Evolutionary conservation across 2,888 invertebrate genomes (phyloP).

Genomic region (Epirrhoe tristata): DNA sequence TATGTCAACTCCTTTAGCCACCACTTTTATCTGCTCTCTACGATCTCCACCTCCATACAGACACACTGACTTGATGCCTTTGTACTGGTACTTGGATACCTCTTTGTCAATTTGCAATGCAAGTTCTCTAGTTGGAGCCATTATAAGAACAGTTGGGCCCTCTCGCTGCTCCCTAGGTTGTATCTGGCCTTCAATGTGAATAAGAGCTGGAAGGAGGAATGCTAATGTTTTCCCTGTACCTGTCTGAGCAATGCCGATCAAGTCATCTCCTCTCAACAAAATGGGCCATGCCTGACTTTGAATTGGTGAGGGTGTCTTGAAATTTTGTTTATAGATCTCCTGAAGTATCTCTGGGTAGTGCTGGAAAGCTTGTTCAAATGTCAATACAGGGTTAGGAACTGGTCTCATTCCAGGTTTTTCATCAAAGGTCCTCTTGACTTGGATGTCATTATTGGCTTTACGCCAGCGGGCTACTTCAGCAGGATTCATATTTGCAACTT

Average conservation of each 20-base stretch:
- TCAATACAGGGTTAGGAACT: slow-evolving; percentile 91
- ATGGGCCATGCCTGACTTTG: slow-evolving; percentile 98
- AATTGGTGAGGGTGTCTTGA: slow-evolving; percentile 94
- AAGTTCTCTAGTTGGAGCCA: slow-evolving; percentile 97
- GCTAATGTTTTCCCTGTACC: slow-evolving; percentile 98
- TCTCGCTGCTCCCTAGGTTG: slow-evolving; percentile 89
- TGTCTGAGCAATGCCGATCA: slow-evolving; percentile 98
- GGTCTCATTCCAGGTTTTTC: slow-evolving; percentile 72
- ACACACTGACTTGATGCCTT: slow-evolving; percentile 94
- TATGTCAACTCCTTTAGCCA: slow-evolving; percentile 94
- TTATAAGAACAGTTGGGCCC: slow-evolving; percentile 94
- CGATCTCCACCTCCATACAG: slow-evolving; percentile 96
- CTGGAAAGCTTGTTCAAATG: slow-evolving; percentile 93
- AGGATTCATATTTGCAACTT: slow-evolving; percentile 87
- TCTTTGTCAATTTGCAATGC: slow-evolving; percentile 97
- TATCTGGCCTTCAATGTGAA: slow-evolving; percentile 95
- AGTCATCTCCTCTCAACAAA: slow-evolving; percentile 94
- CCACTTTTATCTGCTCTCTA: slow-evolving; percentile 90
- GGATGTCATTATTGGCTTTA: slow-evolving; percentile 89
- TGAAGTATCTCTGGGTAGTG: slow-evolving; percentile 93
- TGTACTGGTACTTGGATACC: slow-evolving; percentile 94
- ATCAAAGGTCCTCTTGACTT: slow-evolving; percentile 88
- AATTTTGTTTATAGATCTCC: slow-evolving; percentile 93
- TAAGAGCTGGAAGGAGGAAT: slow-evolving; percentile 95
- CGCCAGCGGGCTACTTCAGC: slow-evolving; percentile 88